Evolutionary conservation across 2,888 invertebrate genomes (phyloP).

Genomic region (Colletes collaris): DNA sequence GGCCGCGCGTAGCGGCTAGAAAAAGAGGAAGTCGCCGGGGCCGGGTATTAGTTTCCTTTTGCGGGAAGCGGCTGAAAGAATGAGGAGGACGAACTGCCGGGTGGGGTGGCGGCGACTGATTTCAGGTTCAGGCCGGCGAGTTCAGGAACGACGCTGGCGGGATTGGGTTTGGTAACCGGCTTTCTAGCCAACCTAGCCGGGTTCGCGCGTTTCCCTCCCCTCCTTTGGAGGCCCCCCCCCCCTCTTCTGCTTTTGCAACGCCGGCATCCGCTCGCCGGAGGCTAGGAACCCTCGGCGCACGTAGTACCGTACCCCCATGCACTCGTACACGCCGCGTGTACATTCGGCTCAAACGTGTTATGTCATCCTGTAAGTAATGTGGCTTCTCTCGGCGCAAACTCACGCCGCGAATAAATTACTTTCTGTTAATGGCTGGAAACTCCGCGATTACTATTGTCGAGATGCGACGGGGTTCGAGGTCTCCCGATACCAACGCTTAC

Average conservation of each 20-base stretch:
- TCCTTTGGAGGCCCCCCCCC: slow-evolving; percentile 6
- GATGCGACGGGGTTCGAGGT: no score
- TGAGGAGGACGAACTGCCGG: slow-evolving; percentile 79
- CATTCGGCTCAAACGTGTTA: slow-evolving; percentile 5
- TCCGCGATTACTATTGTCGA: no score
- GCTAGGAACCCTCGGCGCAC: slow-evolving; percentile 73
- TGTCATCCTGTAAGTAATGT: neutral
- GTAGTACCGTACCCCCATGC: slow-evolving; percentile 49
- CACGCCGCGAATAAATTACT: no score
- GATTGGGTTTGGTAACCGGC: slow-evolving; percentile 81
- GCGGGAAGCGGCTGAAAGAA: slow-evolving; percentile 68
- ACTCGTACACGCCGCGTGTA: slow-evolving; percentile 22
- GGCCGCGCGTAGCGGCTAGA: slow-evolving; percentile 54
- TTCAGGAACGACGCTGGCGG: slow-evolving; percentile 72
- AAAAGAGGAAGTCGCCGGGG: slow-evolving; percentile 67
- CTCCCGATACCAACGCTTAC: no score
- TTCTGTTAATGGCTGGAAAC: no score
- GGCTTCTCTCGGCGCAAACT: no score
- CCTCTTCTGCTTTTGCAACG: slow-evolving; percentile 63
- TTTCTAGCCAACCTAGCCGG: slow-evolving; percentile 73
- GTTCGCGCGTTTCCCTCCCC: slow-evolving; percentile 26
- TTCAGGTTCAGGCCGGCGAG: slow-evolving; percentile 77
- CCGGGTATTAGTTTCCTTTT: slow-evolving; percentile 72
- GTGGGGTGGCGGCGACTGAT: slow-evolving; percentile 76
- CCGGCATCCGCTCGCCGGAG: slow-evolving; percentile 74